Evolutionary conservation across 2,797 vertebrate genomes (phyloP), one percentile per base, ranked within the genome.

Genomic region (Pterois miles): DNA sequence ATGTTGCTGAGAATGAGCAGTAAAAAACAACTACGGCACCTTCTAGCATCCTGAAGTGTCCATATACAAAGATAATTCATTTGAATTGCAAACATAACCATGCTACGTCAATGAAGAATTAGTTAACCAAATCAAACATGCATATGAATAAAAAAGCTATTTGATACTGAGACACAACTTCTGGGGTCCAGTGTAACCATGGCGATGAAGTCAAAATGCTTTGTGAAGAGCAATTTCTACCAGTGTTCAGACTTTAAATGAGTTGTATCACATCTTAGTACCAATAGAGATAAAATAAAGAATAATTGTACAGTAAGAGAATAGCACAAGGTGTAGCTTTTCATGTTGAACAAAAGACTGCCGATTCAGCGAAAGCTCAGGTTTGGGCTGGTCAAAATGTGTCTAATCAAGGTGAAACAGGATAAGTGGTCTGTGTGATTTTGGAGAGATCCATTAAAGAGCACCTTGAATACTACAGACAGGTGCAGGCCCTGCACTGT

Each of bases 51-150:
- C 12, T 3, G 13, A 62, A n/a, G 29, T 27, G 29, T 64, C 43
- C 62, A 65, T 64, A 25, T 1, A 22, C 27, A 3, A 56, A 50
- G 20, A 27, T 11, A 65, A 53, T 43, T 10, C 0, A 69, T 70
- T 64, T 76, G 34, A 63, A 74, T 65, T 36, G 53, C 27, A 82
- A 73, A 79, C 25, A 65, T 6, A 9, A 43, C n/a, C 13, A 9
- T 4, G 31, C 50, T 22, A 16, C 5, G 4, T 33, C 4, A 20
- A 14, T 16, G 27, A 6, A 3, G 12, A 54, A 31, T 0, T 12
- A 36, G 52, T 29, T 62, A 27, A 71, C 33, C 16, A 33, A 27
- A 33, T 40, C 33, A 62, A 54, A 65, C 11, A 50, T 20, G 23
- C 10, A 38, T 14, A 29, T 12, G 4, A 57, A 68, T 43, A 65